These are phyloP conservation scores for Solenodon paradoxus DNA, from an alignment of 2,113 vertebrate species.

Conservation along the genomic window DNA sequence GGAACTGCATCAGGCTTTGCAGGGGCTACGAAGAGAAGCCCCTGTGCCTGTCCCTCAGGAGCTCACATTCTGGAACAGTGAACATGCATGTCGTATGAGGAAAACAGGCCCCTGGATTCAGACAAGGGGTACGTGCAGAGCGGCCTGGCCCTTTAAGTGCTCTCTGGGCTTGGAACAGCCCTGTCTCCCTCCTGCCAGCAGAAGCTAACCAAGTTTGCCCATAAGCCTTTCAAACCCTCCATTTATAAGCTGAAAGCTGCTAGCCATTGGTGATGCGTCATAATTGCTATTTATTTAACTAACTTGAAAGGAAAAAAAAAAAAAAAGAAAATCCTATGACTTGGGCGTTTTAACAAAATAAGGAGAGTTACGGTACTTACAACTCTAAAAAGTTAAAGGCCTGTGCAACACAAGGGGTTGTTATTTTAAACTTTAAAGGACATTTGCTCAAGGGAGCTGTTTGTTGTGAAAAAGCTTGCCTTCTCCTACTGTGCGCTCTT, in stretches of 20 bases:
- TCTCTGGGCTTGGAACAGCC: neutral
- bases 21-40: neutral
- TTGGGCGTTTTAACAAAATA: conserved; percentile 24
- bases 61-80: neutral
- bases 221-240: neutral
- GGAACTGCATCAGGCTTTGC: neutral
- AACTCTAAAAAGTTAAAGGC: conserved; percentile 43
- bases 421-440: conserved; percentile 54
- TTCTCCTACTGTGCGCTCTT: neutral
- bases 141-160: conserved; percentile 44
- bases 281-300: conserved; percentile 50
- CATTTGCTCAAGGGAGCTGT: neutral
- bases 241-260: conserved; percentile 6
- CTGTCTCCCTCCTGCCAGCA: neutral
- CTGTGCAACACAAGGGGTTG: neutral
- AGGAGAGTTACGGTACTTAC: conserved; percentile 23
- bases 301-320: neutral
- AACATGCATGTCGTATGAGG: neutral
- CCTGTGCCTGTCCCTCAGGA: neutral
- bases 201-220: neutral
- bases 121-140: accelerated
- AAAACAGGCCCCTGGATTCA: neutral
- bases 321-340: neutral
- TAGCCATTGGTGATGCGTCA: neutral
- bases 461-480: neutral